Evolutionary conservation across 1,140 invertebrate species (phyloP), one percentile per base, ranked within the genome.

Genomic region (Conus ventricosus): DNA sequence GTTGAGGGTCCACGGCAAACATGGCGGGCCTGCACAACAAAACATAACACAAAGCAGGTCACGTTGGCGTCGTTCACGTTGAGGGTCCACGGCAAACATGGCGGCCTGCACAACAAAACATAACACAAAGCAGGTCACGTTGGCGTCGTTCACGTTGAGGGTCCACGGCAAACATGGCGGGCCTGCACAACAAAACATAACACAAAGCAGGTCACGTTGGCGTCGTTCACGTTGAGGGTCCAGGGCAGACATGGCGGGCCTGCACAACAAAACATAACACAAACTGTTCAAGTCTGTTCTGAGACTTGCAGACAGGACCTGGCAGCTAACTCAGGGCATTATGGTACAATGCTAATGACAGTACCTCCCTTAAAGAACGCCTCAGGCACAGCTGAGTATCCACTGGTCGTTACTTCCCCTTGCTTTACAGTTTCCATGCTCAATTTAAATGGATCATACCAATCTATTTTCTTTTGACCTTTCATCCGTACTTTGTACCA

Each of bases 191-290:
- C 2, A 60, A 25, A 84, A 10, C 60, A 25, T 55, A 23, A 82
- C 51, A 82, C 51, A 54, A 53, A 55, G 13, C n/a, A n/a, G n/a
- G 67, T 55, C 25, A 78, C 75, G 6, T n/a, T 55, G 4, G 71
- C 75, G 25, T 87, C 80, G 25, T 80, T 20, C 54, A 87, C 78
- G 27, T 87, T 39, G 11, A 87, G 17, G 3, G 39, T 87, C 71
- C 75, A 87, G 5, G 86, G 71, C 4, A 51, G 8, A 51, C 86
- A 87, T 13, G 53, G 63, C 5, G 67, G 67, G 27, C 53, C 86
- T 87, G 86, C 78, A 87, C 13, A 80, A 13, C 1, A 60, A 25
- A 84, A 11, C 60, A 25, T 55, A n/a, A 83, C 51, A 83, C 51
- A 54, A 53, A 55, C 39, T 39, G 39, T 3, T 39, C 0, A 39